Evolutionary conservation across 2,888 invertebrate genomes (phyloP), one percentile per base, ranked within the genome.

Genomic region (Dioctria linearis): DNA sequence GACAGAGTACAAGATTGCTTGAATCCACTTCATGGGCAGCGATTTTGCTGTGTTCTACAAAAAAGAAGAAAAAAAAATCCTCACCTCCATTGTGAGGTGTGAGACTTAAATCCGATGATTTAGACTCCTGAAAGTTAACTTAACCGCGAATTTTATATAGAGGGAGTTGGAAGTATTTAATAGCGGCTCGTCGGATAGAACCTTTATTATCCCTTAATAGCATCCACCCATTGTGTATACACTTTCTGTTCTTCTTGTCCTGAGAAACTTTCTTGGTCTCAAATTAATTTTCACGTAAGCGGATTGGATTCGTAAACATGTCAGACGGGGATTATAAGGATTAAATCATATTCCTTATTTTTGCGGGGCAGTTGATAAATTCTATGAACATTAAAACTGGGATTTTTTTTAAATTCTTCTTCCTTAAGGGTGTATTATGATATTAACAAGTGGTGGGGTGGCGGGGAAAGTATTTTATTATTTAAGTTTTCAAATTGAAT

Each of bases 211-310:
- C 76, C 76, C 49, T 76, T 76, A 76, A 76, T 76, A 63, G 61
- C 2, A 46, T 40, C 9, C 25, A 11, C n/a, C 76, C 49, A 76
- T 76, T 63, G 76, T 76, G 75, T 59, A 25, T 25, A 42, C 73
- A 42, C 25, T 9, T 9, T 51, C 39, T 39, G 40, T 40, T 39
- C n/a, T 46, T 63, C 63, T 46, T 46, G 25, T 51, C 8, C 46
- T 8, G n/a, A 11, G 11, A 11, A 46, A n/a, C 5, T 5, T 49
- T 61, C 76, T 63, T 6, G 61, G 49, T 39, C 76, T 46, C n/a
- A 46, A 76, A 76, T 76, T 76, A 76, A 76, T 76, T 76, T 63
- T 76, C 49, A 76, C 76, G 76, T 76, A 76, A 76, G 76, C 46
- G 76, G 76, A 76, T 76, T 76, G 54, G 46, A 61, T 63, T n/a